Percentiles rank a stretch among this genome's conserved stretches.
These are phyloP conservation scores for Mongoloraphidia duomilia DNA, from an alignment of 2,888 invertebrate genomes.

Conservation along the genomic window DNA sequence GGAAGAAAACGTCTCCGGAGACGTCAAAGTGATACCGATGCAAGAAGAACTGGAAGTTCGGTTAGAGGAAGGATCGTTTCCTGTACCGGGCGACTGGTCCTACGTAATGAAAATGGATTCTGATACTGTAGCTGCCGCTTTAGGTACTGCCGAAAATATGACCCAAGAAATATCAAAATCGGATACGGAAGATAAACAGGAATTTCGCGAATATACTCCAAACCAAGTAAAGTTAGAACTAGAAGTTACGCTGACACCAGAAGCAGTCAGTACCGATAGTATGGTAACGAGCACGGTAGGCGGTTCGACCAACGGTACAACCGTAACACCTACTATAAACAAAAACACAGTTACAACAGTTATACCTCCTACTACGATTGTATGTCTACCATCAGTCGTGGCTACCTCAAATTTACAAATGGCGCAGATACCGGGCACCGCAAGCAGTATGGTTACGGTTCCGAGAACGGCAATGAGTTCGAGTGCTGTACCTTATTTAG, in stretches of 20 bases:
- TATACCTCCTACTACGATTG: slow-evolving; percentile 37
- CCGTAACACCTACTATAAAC: slow-evolving; percentile 22
- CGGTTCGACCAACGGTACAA: slow-evolving; percentile 17
- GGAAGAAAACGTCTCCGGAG: slow-evolving; percentile 22
- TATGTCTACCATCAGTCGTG: slow-evolving; percentile 32
- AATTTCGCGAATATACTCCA: slow-evolving; percentile 21
- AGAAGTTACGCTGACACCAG: slow-evolving; percentile 45
- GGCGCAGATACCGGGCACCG: no score
- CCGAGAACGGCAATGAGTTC: slow-evolving; percentile 28
- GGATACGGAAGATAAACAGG: slow-evolving; percentile 14
- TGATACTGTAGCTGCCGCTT: slow-evolving; percentile 36
- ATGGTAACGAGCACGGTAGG: slow-evolving; percentile 38
- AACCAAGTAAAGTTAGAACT: slow-evolving; percentile 38
- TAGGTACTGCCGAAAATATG: slow-evolving; percentile 27
- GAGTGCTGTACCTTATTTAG: slow-evolving; percentile 33
- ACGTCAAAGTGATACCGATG: slow-evolving; percentile 34
- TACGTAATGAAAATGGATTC: slow-evolving; percentile 31
- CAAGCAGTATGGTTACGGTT: slow-evolving; percentile 9
- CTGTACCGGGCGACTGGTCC: slow-evolving; percentile 31
- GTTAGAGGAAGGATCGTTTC: slow-evolving; percentile 34
- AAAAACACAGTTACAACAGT: slow-evolving; percentile 29
- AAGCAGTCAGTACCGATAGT: slow-evolving; percentile 35
- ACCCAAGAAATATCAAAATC: slow-evolving; percentile 6
- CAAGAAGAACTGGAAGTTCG: slow-evolving; percentile 45
- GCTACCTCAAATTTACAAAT: slow-evolving; percentile 23